Evolutionary conservation across 1,140 invertebrate genomes (phyloP).

Genomic region (Cyrtorhinus lividipennis): DNA sequence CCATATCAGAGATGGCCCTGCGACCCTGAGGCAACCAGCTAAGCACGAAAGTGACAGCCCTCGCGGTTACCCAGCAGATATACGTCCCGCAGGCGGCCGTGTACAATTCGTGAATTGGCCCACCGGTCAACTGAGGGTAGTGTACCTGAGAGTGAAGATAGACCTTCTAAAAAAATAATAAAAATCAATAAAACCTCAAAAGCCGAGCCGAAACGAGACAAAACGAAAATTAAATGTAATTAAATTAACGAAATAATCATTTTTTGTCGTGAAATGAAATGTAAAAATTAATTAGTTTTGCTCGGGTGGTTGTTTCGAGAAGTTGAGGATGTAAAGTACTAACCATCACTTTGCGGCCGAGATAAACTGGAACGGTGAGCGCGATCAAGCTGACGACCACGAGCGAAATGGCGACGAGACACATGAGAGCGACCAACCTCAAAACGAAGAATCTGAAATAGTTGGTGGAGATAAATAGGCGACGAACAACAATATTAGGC

Average conservation of each 20-base stretch:
- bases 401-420: constrained; percentile 69
- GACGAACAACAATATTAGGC: no score
- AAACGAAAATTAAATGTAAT: background rate
- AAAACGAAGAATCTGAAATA: constrained; percentile 51
- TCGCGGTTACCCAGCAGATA: constrained; percentile 73
- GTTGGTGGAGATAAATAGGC: no score
- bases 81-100: constrained; percentile 90
- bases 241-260: background rate
- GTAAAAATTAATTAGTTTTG: no score
- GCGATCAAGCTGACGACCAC: constrained; percentile 66
- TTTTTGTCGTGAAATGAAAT: no score
- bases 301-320: no score
- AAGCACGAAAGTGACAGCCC: constrained; percentile 59
- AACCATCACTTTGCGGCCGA: constrained; percentile 72
- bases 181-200: background rate
- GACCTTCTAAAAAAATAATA: constrained; percentile 26
- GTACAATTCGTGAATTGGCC: constrained; percentile 80
- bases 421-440: constrained; percentile 58
- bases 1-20: constrained; percentile 18
- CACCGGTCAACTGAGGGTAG: constrained; percentile 30
- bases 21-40: constrained; percentile 77
- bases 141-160: constrained; percentile 18
- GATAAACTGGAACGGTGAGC: constrained; percentile 77
- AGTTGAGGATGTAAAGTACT: no score
- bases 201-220: no score